These are phyloP conservation scores for Centrocercus urophasianus DNA, from an alignment of 2,113 vertebrate species.

Conservation along the genomic window DNA sequence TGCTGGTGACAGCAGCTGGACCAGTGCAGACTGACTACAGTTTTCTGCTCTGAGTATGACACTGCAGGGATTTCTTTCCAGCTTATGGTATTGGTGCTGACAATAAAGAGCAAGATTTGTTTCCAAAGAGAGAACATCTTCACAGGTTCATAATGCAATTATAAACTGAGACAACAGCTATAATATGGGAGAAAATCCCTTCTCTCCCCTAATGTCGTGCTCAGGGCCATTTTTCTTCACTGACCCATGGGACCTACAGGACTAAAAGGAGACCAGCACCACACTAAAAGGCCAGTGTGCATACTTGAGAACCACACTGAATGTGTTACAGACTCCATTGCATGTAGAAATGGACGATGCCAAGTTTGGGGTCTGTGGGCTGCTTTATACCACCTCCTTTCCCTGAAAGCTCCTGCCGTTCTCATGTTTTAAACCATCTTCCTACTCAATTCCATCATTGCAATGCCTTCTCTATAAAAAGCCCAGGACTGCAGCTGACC, in stretches of 20 bases:
- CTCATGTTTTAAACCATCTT: background rate
- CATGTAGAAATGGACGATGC: background rate
- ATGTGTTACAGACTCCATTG: background rate
- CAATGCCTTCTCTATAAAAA: background rate
- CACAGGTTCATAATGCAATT: background rate
- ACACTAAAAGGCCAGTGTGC: fast-evolving
- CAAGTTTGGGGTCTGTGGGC: background rate
- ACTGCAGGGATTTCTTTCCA: background rate
- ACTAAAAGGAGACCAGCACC: background rate
- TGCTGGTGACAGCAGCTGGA: background rate
- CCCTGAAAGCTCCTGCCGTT: background rate
- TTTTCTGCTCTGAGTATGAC: background rate
- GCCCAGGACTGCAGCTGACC: background rate
- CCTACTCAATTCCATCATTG: background rate
- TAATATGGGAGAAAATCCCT: background rate
- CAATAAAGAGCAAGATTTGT: background rate
- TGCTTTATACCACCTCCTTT: background rate
- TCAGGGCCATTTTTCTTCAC: background rate
- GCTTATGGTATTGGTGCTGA: background rate
- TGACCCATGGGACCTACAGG: background rate
- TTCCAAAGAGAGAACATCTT: background rate
- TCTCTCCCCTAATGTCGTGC: background rate
- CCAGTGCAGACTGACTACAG: background rate
- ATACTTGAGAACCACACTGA: background rate
- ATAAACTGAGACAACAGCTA: background rate